A percentile compares a stretch with the other conserved stretches of the same genome.
Evolutionary conservation across 2,888 invertebrate genomes (phyloP).

Genomic region (Oxyteleia sp.): DNA sequence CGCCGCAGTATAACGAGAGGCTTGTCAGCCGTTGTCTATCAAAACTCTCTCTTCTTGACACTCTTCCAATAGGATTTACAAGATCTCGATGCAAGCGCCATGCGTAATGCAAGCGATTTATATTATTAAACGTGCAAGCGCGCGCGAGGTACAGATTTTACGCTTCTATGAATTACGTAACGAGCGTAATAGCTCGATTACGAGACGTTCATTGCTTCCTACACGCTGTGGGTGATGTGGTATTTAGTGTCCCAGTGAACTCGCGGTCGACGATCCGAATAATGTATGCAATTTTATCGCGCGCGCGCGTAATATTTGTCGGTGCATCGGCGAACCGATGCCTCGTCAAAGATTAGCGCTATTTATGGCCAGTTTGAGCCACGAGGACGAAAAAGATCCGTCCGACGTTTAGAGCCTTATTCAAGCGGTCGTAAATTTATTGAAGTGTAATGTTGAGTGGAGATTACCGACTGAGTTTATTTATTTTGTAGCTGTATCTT

Average conservation of each 20-base stretch:
- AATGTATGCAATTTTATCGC: conserved; percentile 43
- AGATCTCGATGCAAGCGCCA: conserved; percentile 19
- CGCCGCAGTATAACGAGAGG: no score
- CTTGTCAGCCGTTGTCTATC: conserved; percentile 27
- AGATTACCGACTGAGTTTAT: background rate
- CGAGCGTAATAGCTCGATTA: conserved; percentile 68
- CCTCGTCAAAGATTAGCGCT: background rate
- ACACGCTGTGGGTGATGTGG: conserved; percentile 56
- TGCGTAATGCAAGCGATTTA: conserved; percentile 56
- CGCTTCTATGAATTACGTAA: conserved; percentile 64
- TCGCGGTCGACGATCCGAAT: conserved; percentile 66
- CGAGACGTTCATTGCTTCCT: conserved; percentile 62
- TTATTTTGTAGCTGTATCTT: background rate
- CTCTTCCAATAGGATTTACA: conserved; percentile 20
- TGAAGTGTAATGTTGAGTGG: conserved; percentile 6
- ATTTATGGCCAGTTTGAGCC: background rate
- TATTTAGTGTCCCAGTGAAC: conserved; percentile 71
- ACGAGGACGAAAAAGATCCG: background rate
- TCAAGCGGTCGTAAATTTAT: conserved; percentile 16
- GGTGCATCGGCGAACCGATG: background rate
- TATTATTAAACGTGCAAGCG: conserved; percentile 49
- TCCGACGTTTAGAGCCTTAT: background rate
- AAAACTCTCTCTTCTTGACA: conserved; percentile 56
- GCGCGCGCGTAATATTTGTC: conserved; percentile 14
- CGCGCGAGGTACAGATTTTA: conserved; percentile 44